Percentiles rank a stretch among this genome's conserved stretches.
Evolutionary conservation across 2,888 invertebrate genomes (phyloP).

Genomic region (Hypomecis punctinalis): DNA sequence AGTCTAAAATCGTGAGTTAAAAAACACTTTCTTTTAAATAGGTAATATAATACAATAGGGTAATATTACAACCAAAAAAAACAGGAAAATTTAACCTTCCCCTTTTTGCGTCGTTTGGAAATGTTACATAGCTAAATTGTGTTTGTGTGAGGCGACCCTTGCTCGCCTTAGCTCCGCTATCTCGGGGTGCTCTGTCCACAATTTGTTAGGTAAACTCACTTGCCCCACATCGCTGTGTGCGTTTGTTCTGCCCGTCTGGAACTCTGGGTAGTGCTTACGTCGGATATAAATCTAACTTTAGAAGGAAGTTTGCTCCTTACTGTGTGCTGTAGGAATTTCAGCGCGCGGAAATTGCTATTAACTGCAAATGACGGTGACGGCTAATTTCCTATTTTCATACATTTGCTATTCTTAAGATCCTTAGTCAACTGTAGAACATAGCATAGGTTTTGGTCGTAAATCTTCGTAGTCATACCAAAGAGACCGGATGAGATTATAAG

Average conservation of each 20-base stretch:
- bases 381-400: neutral
- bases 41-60: too few species aligned
- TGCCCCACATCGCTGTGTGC: slow-evolving; percentile 33
- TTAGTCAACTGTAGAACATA: neutral
- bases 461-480: too few species aligned
- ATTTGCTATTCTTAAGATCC: neutral
- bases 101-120: too few species aligned
- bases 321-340: slow-evolving; percentile 17
- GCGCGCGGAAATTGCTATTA: neutral
- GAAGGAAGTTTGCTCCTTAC: slow-evolving; percentile 20
- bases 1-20: too few species aligned
- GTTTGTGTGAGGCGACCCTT: slow-evolving; percentile 2
- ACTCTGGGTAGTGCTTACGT: slow-evolving; percentile 27
- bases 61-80: too few species aligned
- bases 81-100: too few species aligned
- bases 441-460: too few species aligned
- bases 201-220: slow-evolving; percentile 33
- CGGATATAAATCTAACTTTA: slow-evolving; percentile 37
- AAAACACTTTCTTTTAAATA: too few species aligned
- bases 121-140: neutral
- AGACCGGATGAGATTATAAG: too few species aligned
- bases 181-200: slow-evolving; percentile 20
- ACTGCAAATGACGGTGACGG: slow-evolving; percentile 4
- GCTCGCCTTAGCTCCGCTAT: slow-evolving; percentile 8
- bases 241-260: slow-evolving; percentile 26